Percentiles rank a stretch among this genome's conserved stretches.
Evolutionary conservation across 2,888 invertebrate genomes (phyloP).

Genomic region (Sphaerophoria taeniata): DNA sequence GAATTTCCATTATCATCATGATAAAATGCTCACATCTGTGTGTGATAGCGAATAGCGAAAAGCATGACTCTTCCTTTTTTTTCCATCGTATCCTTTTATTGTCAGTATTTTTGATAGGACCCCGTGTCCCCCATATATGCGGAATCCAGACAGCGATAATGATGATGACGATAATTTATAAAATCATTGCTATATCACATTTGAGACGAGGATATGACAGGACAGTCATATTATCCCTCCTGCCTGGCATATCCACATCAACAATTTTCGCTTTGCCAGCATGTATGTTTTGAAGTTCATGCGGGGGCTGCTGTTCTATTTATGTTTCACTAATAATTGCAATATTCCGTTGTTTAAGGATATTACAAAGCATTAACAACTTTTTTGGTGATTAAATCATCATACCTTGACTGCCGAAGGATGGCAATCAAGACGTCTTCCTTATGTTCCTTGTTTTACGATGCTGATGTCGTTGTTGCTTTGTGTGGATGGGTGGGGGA

Average conservation of each 20-base stretch:
- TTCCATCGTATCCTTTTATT: background rate
- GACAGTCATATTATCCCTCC: background rate
- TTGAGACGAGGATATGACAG: conserved; percentile 29
- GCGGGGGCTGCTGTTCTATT: conserved; percentile 20
- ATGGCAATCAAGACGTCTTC: conserved; percentile 33
- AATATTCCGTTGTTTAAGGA: conserved; percentile 32
- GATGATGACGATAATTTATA: conserved; percentile 41
- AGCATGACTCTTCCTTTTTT: background rate
- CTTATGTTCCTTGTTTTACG: background rate
- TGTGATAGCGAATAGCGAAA: conserved; percentile 47
- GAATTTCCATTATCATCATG: conserved; percentile 70
- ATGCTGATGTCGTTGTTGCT: background rate
- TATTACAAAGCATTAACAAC: conserved; percentile 43
- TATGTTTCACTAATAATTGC: conserved; percentile 39
- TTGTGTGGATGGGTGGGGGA: too few relatives aligned
- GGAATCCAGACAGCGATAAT: conserved; percentile 41
- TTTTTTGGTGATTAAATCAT: conserved; percentile 55
- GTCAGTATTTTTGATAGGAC: background rate
- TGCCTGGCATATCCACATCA: background rate
- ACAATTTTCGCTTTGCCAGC: too few relatives aligned
- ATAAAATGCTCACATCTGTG: conserved; percentile 58
- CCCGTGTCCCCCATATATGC: background rate
- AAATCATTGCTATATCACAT: conserved; percentile 20
- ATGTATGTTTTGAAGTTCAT: conserved; percentile 24
- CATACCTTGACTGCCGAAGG: conserved; percentile 40